These are phyloP conservation scores for Tarsius wallacei DNA, from an alignment of 2,797 vertebrate genomes.

Conservation along the genomic window DNA sequence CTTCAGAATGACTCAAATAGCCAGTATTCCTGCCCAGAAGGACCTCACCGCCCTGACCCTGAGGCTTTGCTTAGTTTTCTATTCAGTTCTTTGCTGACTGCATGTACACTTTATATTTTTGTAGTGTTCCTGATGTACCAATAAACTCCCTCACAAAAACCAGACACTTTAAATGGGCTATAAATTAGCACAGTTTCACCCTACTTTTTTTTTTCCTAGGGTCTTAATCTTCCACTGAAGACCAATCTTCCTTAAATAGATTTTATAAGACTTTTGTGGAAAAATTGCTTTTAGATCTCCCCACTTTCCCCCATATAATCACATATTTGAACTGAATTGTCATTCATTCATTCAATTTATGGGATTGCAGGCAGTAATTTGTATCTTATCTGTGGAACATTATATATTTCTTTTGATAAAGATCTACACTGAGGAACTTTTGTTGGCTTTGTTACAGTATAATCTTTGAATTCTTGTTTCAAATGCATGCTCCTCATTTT, in stretches of 20 bases:
- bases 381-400: neutral
- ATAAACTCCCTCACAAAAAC: neutral
- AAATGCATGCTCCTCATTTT: neutral
- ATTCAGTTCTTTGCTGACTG: neutral
- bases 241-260: slow-evolving; percentile 25
- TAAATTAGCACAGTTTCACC: slow-evolving; percentile 54
- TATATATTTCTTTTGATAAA: neutral
- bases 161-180: neutral
- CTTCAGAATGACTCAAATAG: neutral
- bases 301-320: neutral
- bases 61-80: neutral
- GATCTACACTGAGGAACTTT: neutral
- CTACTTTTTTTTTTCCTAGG: neutral
- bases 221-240: slow-evolving; percentile 29
- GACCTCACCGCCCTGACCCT: neutral
- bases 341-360: neutral
- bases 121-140: neutral
- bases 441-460: neutral
- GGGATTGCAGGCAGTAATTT: neutral
- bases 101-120: neutral
- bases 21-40: neutral
- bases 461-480: slow-evolving; percentile 39
- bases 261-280: slow-evolving; percentile 49
- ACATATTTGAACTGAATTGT: neutral
- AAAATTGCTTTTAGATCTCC: slow-evolving; percentile 13